phyloP scores from a whole-genome alignment of 2,113 vertebrate genomes.

The Hiodon alosoides region DNA sequence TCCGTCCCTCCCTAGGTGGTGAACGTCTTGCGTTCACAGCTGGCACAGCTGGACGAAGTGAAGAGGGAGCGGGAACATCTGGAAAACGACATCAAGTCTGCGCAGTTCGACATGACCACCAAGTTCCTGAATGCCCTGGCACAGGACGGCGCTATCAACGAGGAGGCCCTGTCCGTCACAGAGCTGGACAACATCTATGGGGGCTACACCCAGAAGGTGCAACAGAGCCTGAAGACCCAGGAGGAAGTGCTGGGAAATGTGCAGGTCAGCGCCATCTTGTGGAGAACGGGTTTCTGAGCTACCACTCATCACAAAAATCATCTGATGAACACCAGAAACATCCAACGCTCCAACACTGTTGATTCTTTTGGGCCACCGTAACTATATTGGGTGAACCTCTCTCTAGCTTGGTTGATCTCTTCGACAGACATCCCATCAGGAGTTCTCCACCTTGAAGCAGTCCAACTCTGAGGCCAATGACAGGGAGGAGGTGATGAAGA shows the following conservation, averaged over 20 bases:
- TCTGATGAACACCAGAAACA: too few species aligned
- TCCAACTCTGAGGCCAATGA: constrained; percentile 87
- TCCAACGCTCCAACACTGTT: too few species aligned
- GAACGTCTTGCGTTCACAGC: constrained; percentile 75
- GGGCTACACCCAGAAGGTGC: constrained; percentile 79
- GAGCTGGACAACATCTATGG: constrained; percentile 86
- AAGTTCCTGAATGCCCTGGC: constrained; percentile 84
- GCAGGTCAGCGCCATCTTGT: constrained; percentile 47
- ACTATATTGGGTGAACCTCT: too few species aligned
- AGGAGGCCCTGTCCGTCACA: constrained; percentile 79
- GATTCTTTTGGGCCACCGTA: too few species aligned
- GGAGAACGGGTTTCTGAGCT: not conserved
- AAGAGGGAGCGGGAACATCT: constrained; percentile 85
- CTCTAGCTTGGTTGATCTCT: not conserved
- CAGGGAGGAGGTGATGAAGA: constrained; percentile 95
- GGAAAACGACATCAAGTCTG: constrained; percentile 83
- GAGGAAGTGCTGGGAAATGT: constrained; percentile 83
- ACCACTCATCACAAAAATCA: not conserved
- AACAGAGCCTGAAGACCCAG: constrained; percentile 78
- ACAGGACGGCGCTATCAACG: constrained; percentile 88
- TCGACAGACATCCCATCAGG: constrained; percentile 80
- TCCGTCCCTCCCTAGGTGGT: constrained; percentile 69
- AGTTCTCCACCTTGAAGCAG: constrained; percentile 92
- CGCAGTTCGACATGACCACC: constrained; percentile 88
- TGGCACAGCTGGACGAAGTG: constrained; percentile 76